Evolutionary conservation across 2,797 vertebrate genomes (phyloP).

Genomic region (Sebastes wilsoni): DNA sequence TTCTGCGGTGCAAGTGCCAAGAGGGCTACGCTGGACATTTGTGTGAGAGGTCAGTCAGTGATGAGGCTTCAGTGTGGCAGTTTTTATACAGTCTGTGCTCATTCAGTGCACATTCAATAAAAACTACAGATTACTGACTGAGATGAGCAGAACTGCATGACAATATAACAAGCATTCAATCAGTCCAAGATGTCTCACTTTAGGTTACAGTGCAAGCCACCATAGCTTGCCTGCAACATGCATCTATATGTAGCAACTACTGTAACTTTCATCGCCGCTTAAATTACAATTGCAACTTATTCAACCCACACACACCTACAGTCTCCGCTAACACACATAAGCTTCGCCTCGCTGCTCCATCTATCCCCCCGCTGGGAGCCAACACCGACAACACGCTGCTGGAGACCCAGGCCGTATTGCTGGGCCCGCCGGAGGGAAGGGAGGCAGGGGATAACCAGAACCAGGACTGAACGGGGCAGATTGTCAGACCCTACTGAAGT

Average conservation of each 20-base stretch:
- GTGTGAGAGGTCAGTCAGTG: constrained; percentile 91
- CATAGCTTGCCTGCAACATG: not conserved
- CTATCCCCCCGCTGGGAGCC: no score
- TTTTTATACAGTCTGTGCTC: not conserved
- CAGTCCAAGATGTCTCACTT: not conserved
- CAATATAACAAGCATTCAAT: not conserved
- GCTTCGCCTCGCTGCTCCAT: no score
- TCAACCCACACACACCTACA: not conserved
- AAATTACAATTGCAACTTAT: not conserved
- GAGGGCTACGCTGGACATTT: constrained; percentile 92
- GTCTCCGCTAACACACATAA: not conserved
- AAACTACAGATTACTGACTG: not conserved
- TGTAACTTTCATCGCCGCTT: not conserved
- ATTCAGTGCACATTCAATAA: not conserved
- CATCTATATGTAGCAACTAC: not conserved
- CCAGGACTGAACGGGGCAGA: not conserved
- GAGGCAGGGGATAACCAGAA: no score
- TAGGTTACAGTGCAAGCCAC: not conserved
- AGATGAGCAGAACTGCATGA: not conserved
- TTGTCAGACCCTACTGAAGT: not conserved
- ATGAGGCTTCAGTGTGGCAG: not conserved
- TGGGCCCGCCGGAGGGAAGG: no score
- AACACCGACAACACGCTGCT: not conserved
- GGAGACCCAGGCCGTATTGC: no score
- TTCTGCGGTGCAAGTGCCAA: constrained; percentile 89